These are phyloP conservation scores for Saimiri boliviensis DNA, from an alignment of 2,113 vertebrate species.

Conservation along the genomic window DNA sequence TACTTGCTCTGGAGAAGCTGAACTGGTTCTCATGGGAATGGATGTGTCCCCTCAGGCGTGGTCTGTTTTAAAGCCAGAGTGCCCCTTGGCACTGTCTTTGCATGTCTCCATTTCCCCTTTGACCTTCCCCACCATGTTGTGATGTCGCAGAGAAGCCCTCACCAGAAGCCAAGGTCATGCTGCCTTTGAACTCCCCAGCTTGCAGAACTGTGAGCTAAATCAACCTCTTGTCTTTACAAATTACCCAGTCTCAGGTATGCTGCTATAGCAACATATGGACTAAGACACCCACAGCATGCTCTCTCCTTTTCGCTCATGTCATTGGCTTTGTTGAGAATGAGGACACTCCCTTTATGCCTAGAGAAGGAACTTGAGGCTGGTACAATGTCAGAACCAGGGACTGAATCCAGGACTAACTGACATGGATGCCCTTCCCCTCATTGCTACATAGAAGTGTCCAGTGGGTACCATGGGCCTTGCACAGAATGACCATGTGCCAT, in stretches of 20 bases:
- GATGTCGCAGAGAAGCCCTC: background rate
- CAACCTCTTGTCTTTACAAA: background rate
- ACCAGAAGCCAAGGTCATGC: background rate
- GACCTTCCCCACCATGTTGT: background rate
- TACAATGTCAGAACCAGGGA: background rate
- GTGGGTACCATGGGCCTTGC: background rate
- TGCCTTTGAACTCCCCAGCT: background rate
- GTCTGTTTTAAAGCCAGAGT: background rate
- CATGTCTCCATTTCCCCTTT: background rate
- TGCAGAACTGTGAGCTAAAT: background rate
- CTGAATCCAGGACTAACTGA: background rate
- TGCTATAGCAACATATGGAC: background rate
- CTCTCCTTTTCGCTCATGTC: background rate
- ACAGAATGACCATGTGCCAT: fast-evolving
- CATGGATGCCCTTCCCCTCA: background rate
- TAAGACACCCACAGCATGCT: fast-evolving
- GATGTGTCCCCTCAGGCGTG: background rate
- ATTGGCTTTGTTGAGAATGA: background rate
- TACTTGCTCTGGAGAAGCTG: background rate
- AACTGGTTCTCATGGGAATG: background rate
- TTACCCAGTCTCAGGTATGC: background rate
- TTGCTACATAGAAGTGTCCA: background rate
- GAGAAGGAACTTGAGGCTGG: background rate
- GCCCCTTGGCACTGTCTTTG: background rate
- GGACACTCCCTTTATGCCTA: background rate